Conservation (phyloP, 2,113 vertebrate genomes). For the Falco punctatus region DNA sequence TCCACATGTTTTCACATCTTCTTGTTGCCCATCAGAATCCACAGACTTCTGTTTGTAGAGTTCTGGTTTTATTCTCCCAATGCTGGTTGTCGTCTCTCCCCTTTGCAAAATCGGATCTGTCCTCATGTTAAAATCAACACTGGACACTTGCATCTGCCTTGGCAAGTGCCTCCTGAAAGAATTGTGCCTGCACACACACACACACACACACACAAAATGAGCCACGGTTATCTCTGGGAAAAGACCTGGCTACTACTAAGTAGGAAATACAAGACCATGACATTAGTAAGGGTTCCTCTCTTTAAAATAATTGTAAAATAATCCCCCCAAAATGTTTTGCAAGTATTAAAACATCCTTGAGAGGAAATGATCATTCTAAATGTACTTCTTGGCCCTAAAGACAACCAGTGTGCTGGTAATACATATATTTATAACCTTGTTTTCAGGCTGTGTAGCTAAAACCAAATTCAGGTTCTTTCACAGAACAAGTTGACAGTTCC, state of each 20-base stretch:
- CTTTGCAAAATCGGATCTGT: slow-evolving; percentile 80
- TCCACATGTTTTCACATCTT: slow-evolving; percentile 89
- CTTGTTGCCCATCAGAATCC: slow-evolving; percentile 89
- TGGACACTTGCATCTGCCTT: slow-evolving; percentile 95
- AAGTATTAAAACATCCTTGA: background rate
- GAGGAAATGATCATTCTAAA: background rate
- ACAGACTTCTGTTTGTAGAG: slow-evolving; percentile 98
- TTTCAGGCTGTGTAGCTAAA: background rate
- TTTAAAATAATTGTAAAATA: background rate
- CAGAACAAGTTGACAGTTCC: background rate
- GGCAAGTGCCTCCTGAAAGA: slow-evolving; percentile 96
- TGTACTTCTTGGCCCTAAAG: background rate
- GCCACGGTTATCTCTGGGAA: slow-evolving; percentile 3
- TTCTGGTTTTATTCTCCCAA: slow-evolving; percentile 96
- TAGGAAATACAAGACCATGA: background rate
- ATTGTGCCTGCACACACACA: slow-evolving; percentile 86
- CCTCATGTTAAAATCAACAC: slow-evolving; percentile 92
- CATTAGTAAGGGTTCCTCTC: background rate
- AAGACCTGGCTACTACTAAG: background rate
- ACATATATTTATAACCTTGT: background rate
- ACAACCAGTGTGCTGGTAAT: background rate
- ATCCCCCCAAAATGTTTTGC: background rate
- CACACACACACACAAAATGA: slow-evolving; percentile 24
- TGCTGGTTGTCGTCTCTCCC: slow-evolving; percentile 92
- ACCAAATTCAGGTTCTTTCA: background rate